These are phyloP conservation scores for Scomber colias DNA, from an alignment of 2,113 vertebrate species.

Conservation along the genomic window DNA sequence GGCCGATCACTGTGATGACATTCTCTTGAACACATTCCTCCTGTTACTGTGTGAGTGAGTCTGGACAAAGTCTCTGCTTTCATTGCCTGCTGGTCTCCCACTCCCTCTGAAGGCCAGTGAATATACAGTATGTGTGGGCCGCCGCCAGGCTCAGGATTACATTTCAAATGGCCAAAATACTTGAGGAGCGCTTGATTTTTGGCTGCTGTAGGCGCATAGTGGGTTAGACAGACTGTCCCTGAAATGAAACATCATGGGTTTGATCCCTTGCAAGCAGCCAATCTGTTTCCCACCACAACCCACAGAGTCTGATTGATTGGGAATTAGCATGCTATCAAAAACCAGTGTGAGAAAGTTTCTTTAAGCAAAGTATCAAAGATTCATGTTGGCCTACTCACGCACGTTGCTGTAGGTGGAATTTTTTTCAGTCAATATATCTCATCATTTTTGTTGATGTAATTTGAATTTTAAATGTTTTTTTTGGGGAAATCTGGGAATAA, in stretches of 20 bases:
- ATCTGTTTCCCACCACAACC: constrained; percentile 5
- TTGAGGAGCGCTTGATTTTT: constrained; percentile 39
- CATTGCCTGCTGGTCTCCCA: constrained; percentile 21
- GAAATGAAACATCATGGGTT: constrained; percentile 25
- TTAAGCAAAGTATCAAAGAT: too few species aligned
- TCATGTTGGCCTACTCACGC: too few species aligned
- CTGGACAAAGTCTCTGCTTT: constrained; percentile 26
- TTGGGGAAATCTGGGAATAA: too few species aligned
- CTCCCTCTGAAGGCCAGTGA: constrained; percentile 26
- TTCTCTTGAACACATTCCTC: constrained; percentile 16
- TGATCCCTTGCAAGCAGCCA: constrained; percentile 19
- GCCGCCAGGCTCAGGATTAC: constrained; percentile 18
- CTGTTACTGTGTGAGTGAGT: constrained; percentile 16
- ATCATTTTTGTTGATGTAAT: too few species aligned
- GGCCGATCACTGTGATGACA: constrained; percentile 31
- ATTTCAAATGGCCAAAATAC: constrained; percentile 33
- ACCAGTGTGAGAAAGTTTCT: constrained; percentile 23
- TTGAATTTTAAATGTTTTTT: too few species aligned
- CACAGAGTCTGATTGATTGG: neutral
- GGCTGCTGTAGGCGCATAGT: constrained; percentile 23
- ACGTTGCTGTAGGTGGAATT: too few species aligned
- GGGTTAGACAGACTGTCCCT: constrained; percentile 33
- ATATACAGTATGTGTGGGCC: constrained; percentile 52
- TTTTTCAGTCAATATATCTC: too few species aligned
- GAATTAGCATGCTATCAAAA: neutral